phyloP scores from a whole-genome alignment of 2,888 invertebrate species.

The Thera britannica region DNA sequence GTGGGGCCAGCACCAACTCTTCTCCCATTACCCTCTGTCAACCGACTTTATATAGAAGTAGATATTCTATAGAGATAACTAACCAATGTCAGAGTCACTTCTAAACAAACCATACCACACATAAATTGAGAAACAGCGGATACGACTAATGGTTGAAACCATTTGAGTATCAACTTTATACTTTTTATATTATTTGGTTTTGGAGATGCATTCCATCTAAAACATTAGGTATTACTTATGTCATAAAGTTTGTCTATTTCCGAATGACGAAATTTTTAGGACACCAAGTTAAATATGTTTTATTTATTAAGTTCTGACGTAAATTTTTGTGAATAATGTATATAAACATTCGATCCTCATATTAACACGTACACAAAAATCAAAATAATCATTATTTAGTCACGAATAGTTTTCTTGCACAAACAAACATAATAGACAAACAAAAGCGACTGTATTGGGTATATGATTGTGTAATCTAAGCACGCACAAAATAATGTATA shows the following conservation, averaged over 20 bases:
- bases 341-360: conserved; percentile 4
- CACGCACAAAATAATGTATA: background rate
- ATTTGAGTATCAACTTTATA: conserved; percentile 21
- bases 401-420: conserved; percentile 30
- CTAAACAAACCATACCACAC: conserved; percentile 18
- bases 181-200: conserved; percentile 20
- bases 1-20: no score
- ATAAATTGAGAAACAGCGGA: conserved; percentile 64
- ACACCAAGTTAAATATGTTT: background rate
- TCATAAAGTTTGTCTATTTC: background rate
- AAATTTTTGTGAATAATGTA: background rate
- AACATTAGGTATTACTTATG: background rate
- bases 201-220: background rate
- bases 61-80: conserved; percentile 1
- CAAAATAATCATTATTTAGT: conserved; percentile 17
- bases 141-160: conserved; percentile 55
- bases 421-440: conserved; percentile 63
- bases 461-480: background rate
- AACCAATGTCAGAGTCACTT: conserved; percentile 7
- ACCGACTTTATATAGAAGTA: no score
- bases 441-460: conserved; percentile 34
- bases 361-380: conserved; percentile 5
- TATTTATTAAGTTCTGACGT: conserved; percentile 3
- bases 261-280: background rate
- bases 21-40: no score